Evolutionary conservation across 2,113 vertebrate species (phyloP).

Genomic region (Alethe castanea): DNA sequence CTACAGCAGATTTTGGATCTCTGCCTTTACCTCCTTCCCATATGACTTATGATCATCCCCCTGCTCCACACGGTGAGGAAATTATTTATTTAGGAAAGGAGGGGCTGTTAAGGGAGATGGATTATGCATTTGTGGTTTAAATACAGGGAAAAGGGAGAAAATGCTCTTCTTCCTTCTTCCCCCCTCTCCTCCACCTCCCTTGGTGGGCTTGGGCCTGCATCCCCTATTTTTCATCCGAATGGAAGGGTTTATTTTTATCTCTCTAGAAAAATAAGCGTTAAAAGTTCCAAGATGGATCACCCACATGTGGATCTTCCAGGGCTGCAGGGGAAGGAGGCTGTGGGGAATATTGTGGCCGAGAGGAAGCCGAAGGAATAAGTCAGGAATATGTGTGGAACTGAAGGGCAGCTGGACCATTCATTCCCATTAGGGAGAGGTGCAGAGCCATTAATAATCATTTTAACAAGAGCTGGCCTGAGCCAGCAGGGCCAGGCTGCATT

Average conservation of each 20-base stretch:
- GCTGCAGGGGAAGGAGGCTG: background rate
- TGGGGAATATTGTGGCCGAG: background rate
- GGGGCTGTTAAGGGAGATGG: background rate
- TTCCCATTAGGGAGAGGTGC: constrained; percentile 41
- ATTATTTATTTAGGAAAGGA: background rate
- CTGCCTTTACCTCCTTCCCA: background rate
- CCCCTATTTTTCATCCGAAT: background rate
- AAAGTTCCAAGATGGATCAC: constrained; percentile 21
- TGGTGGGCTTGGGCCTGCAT: background rate
- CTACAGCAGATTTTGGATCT: background rate
- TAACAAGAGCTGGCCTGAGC: constrained; percentile 23
- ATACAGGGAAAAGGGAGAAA: background rate
- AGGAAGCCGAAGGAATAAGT: background rate
- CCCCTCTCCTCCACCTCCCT: background rate
- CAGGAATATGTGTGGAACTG: background rate
- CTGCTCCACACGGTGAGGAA: background rate
- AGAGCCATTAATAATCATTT: constrained; percentile 50
- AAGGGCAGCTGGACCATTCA: background rate
- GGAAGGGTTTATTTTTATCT: constrained; percentile 9
- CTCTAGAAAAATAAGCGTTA: background rate
- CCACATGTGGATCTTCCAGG: background rate
- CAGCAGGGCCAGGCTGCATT: background rate
- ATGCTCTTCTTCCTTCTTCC: background rate
- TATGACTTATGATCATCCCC: background rate
- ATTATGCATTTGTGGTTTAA: background rate